These are phyloP conservation scores for Psylliodes chrysocephalus DNA, from an alignment of 2,888 invertebrate species.

Conservation along the genomic window DNA sequence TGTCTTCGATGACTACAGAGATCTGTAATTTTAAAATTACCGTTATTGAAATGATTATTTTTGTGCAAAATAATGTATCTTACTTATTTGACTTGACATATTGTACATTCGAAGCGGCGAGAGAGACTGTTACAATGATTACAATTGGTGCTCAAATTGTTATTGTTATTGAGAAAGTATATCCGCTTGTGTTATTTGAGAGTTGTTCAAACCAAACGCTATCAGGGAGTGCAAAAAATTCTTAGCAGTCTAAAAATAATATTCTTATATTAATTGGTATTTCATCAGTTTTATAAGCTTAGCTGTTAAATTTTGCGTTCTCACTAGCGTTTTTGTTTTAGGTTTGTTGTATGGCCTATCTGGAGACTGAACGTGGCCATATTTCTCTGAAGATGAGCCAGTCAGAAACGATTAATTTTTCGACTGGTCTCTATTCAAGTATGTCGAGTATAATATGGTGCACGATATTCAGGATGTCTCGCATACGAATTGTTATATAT, in stretches of 20 bases:
- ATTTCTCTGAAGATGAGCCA: constrained; percentile 3
- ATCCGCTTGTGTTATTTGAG: neutral
- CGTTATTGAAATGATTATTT: constrained; percentile 35
- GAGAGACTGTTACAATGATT: constrained; percentile 30
- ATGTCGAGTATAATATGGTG: constrained; percentile 40
- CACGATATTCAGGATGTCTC: constrained; percentile 15
- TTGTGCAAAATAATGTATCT: constrained; percentile 39
- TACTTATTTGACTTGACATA: constrained; percentile 32
- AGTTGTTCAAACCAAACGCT: constrained; percentile 8
- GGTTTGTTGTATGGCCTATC: constrained; percentile 33
- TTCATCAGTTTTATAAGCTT: too few relatives aligned
- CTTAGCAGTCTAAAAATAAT: too few relatives aligned
- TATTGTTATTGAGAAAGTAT: constrained; percentile 39
- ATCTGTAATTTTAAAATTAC: constrained; percentile 5
- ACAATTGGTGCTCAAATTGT: constrained; percentile 42
- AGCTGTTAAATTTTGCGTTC: too few relatives aligned
- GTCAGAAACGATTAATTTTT: constrained; percentile 8
- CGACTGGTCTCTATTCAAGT: constrained; percentile 16
- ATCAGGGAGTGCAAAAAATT: neutral
- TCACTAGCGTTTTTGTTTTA: too few relatives aligned
- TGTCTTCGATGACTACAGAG: neutral
- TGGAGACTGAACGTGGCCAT: constrained; percentile 40
- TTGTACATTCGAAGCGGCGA: constrained; percentile 32
- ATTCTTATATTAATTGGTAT: too few relatives aligned
- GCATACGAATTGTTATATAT: constrained; percentile 32